These are phyloP conservation scores for Pseudoatta argentina DNA, from an alignment of 1,140 invertebrate species.

Conservation along the genomic window DNA sequence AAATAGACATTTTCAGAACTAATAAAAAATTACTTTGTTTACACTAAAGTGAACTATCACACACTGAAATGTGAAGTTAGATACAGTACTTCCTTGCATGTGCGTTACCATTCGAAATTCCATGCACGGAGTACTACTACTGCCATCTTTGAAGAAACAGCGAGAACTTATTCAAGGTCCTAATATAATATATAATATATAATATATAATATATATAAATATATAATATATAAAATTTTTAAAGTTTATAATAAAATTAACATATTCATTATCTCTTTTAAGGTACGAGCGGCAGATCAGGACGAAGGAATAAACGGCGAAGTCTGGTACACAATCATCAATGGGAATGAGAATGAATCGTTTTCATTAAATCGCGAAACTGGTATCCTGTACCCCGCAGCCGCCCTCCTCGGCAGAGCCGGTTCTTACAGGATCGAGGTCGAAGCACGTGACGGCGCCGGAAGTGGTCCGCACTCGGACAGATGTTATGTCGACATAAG, in stretches of 20 bases:
- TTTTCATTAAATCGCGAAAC: constrained; percentile 91
- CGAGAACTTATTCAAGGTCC: too few relatives aligned
- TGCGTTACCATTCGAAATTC: too few relatives aligned
- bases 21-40: too few relatives aligned
- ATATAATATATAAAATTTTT: background rate
- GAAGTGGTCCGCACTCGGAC: constrained; percentile 89
- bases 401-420: constrained; percentile 89
- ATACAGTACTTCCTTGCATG: too few relatives aligned
- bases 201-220: too few relatives aligned
- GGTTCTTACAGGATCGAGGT: constrained; percentile 90
- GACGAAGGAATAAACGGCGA: constrained; percentile 93
- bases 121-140: too few relatives aligned
- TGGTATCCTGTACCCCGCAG: constrained; percentile 92
- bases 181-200: too few relatives aligned
- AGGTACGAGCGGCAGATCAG: constrained; percentile 91
- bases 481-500: constrained; percentile 91
- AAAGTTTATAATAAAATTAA: background rate
- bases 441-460: constrained; percentile 91
- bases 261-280: background rate
- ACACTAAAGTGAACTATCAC: too few relatives aligned
- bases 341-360: constrained; percentile 90
- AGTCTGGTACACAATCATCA: constrained; percentile 91
- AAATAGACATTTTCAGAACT: too few relatives aligned
- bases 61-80: too few relatives aligned
- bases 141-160: too few relatives aligned